These are phyloP conservation scores for Palythoa heliodiscus DNA, from an alignment of 92 coral and sea anemone species.

Conservation along the genomic window DNA sequence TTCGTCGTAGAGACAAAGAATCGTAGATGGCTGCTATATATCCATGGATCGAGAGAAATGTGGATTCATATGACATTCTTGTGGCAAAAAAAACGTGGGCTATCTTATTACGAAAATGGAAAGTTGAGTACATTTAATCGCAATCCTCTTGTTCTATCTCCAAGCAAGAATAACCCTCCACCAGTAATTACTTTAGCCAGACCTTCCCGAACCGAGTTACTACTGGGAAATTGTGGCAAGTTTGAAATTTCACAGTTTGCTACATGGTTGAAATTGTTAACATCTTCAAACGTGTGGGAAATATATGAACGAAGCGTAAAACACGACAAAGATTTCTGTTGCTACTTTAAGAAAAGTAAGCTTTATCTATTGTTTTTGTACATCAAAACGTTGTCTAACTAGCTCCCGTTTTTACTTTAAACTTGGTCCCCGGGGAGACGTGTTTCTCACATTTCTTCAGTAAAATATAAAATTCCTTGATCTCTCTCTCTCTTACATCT, in stretches of 20 bases:
- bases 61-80: constrained; percentile 94
- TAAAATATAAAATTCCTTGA: too few species aligned
- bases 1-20: constrained; percentile 73
- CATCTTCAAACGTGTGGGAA: constrained; percentile 62
- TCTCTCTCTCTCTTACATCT: too few species aligned
- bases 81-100: constrained; percentile 70
- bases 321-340: constrained; percentile 64
- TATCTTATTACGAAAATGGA: constrained; percentile 77
- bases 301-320: constrained; percentile 61
- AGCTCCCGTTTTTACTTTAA: too few species aligned
- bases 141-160: constrained; percentile 43
- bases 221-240: constrained; percentile 69
- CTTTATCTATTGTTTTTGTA: neutral
- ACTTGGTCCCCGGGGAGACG: too few species aligned
- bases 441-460: too few species aligned
- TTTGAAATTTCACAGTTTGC: constrained; percentile 93
- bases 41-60: constrained; percentile 60
- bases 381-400: too few species aligned
- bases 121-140: constrained; percentile 63
- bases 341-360: constrained; percentile 73
- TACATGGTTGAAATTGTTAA: constrained; percentile 80
- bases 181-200: constrained; percentile 86
- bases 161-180: constrained; percentile 61
- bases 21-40: constrained; percentile 70
- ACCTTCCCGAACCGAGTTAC: constrained; percentile 61